phyloP scores from a whole-genome alignment of 2,888 invertebrate genomes.

The Trachelus iudaicus region DNA sequence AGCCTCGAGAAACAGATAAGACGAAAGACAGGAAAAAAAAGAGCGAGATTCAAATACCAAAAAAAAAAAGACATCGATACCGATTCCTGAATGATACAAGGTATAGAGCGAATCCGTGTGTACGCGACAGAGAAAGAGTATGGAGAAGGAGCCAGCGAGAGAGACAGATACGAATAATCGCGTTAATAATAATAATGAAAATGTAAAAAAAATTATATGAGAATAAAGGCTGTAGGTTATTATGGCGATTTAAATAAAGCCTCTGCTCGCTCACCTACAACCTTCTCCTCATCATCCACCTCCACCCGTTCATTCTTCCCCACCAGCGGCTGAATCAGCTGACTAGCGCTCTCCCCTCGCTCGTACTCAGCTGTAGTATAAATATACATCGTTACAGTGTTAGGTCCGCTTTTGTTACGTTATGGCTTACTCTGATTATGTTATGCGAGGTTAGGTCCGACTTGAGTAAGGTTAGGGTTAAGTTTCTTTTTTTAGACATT shows the following conservation, averaged over 20 bases:
- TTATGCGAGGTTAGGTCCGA: too few species aligned
- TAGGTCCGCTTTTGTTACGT: too few species aligned
- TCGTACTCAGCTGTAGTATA: conserved; percentile 55
- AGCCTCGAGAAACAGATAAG: too few species aligned
- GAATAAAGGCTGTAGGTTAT: conserved; percentile 12
- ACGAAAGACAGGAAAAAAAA: too few species aligned
- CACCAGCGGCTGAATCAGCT: conserved; percentile 58
- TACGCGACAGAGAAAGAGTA: conserved; percentile 1
- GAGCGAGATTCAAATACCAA: conserved; percentile 20
- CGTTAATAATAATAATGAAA: not conserved
- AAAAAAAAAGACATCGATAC: conserved; percentile 9
- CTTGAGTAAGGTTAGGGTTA: too few species aligned
- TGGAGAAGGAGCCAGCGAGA: not conserved
- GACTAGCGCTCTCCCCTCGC: conserved; percentile 46
- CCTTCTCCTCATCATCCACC: conserved; percentile 41
- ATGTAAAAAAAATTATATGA: not conserved
- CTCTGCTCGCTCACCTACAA: conserved; percentile 30
- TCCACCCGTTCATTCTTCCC: conserved; percentile 32
- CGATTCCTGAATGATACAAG: not conserved
- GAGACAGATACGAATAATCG: not conserved
- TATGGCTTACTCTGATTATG: too few species aligned
- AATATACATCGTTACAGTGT: conserved; percentile 49
- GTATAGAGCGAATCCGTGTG: too few species aligned
- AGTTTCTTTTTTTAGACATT: too few species aligned
- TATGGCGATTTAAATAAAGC: conserved; percentile 56